Base-by-base conservation (phyloP, 1,140 invertebrate genomes). In the Drosophila lini region DNA sequence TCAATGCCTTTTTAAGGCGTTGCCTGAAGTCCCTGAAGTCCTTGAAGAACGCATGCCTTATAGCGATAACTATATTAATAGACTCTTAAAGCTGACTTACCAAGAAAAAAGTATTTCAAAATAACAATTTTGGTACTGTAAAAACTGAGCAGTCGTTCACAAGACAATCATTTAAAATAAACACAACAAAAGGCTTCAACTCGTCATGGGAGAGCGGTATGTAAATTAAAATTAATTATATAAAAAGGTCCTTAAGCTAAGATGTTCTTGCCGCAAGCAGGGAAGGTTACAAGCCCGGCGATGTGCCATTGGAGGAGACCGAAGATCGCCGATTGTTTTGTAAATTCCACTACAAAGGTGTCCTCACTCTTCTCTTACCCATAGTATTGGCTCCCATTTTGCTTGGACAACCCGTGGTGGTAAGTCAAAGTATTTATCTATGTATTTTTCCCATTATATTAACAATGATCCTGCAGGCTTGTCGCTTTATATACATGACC, bases 271-370 rank as follows among this genome's bases (percentile, higher is more conserved):
- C 1, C 7, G 1, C 6, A 52, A 36, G 16, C 8, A 2, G 0
- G 16, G 1, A 0, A 8, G 57, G 57, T 2, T 80, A 88, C 40
- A 80, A 61, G 15, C 83, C 83, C 0, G 83, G 83, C 0, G 13
- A 28, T 2, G 34, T 70, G 5, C 68, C 80, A 0, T 68, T 74
- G 15, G 63, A 67, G 10, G 62, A 67, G 42, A 69, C 77, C 41
- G 62, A 89, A 28, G 34, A 83, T 8, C 80, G 83, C 5, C 78
- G 50, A 32, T 10, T 55, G 15, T 89, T 88, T 22, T 89, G 38
- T 3, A 71, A 68, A 34, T 89, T 36, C 22, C 84, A 88, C 34
- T 83, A 83, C 13, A 89, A 89, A 41, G 83, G 83, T 1, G 25
- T 61, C 7, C 59, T 88, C 1, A 22, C 74, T 1, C 0, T 88